Evolutionary conservation across 2,888 invertebrate species (phyloP), one percentile per base, ranked within the genome.

Genomic region (Callyntrura sp.): DNA sequence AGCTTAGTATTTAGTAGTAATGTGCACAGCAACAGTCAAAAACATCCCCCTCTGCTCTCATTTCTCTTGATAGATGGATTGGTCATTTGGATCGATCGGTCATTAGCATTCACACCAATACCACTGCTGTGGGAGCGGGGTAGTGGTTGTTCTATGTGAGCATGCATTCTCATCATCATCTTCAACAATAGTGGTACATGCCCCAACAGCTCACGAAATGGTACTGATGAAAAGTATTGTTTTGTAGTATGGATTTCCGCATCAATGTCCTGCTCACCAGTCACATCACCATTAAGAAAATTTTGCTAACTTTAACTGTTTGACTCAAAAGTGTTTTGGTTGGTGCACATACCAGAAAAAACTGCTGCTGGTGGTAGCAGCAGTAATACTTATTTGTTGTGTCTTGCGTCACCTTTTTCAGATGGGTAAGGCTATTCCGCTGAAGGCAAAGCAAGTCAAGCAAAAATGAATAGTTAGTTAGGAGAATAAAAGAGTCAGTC

Each of bases 381-480:
- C 6, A 35, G 73, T 11, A 9, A 1, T 73, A 70, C 35, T 70
- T 3, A n/a, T n/a, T 45, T 48, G 11, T 45, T 17, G 43, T 79
- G 57, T 57, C 57, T 87, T 87, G 60, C 87, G 70, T 87, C 87
- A 87, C 87, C 25, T 81, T 87, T 60, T 62, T 48, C 17, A 70
- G 65, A 73, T 82, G 87, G 87, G 87, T 60, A 73, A 70, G 87
- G 87, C 48, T 87, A 87, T 62, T 88, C 83, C 20, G 88, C 88
- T 88, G 62, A 88, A 88, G 88, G 88, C 88, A 88, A 83, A 88
- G 78, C 88, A 82, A 83, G 83, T 83, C 82, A 73, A 43, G 87
- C 57, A 57, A 78, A 87, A 78, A 87, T 82, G 60, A 81, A 81
- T 48, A 79, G 28, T 73, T 62, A 87, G 43, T 73, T 62, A 87